Percentiles rank a stretch among this genome's conserved stretches.
phyloP scores from a whole-genome alignment of 1,140 invertebrate genomes.

The Drosophila grimshawi region DNA sequence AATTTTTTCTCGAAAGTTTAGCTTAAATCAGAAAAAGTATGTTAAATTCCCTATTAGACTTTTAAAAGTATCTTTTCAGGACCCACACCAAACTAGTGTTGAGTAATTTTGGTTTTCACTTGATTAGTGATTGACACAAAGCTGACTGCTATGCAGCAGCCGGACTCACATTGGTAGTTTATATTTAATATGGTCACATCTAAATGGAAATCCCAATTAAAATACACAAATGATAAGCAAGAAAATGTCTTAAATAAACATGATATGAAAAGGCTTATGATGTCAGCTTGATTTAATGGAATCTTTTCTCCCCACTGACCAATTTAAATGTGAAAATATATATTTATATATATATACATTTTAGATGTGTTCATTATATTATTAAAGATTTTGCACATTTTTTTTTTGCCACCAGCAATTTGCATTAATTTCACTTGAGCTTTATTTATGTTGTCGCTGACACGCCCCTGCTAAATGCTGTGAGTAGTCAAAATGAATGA shows the following conservation, averaged over 20 bases:
- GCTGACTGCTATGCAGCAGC: too few relatives aligned
- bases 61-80: too few relatives aligned
- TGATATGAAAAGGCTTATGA: neutral
- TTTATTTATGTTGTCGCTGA: neutral
- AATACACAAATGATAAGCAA: neutral
- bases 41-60: too few relatives aligned
- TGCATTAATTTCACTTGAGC: constrained; percentile 21
- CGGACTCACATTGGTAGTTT: too few relatives aligned
- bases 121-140: too few relatives aligned
- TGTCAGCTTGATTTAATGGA: neutral
- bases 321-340: neutral
- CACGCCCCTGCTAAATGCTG: constrained; percentile 17
- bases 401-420: constrained; percentile 15
- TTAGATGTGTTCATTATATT: constrained; percentile 1
- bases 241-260: neutral
- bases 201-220: neutral
- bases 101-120: too few relatives aligned
- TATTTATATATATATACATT: neutral
- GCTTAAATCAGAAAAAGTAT: too few relatives aligned
- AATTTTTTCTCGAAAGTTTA: too few relatives aligned
- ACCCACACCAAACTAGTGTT: too few relatives aligned
- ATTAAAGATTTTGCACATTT: constrained; percentile 14
- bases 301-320: neutral
- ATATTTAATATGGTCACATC: neutral
- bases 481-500: constrained; percentile 27